phyloP scores from a whole-genome alignment of 2,888 invertebrate species.

The Andricus quercusramuli region DNA sequence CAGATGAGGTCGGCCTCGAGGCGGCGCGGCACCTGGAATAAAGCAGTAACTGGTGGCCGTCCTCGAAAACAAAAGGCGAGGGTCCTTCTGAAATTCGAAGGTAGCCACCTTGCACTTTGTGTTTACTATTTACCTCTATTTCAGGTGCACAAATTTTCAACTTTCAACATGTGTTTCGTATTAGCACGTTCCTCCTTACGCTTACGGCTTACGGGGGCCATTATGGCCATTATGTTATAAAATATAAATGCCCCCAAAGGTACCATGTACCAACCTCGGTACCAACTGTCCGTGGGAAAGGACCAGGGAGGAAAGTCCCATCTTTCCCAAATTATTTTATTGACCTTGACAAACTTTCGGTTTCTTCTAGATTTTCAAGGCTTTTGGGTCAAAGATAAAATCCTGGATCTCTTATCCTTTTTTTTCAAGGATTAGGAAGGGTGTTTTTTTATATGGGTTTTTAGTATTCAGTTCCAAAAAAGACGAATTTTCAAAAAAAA shows the following conservation, averaged over 20 bases:
- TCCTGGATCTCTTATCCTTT: background rate
- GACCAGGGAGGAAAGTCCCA: conserved; percentile 53
- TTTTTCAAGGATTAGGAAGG: background rate
- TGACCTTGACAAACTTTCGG: conserved; percentile 52
- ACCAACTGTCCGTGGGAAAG: conserved; percentile 65
- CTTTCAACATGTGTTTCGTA: conserved; percentile 70
- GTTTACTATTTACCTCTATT: conserved; percentile 45
- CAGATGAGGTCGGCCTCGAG: too few relatives aligned
- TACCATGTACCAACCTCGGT: too few relatives aligned
- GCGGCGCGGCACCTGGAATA: too few relatives aligned
- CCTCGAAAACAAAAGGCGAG: background rate
- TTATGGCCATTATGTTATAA: conserved; percentile 44
- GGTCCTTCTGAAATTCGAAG: background rate
- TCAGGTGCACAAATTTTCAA: conserved; percentile 57
- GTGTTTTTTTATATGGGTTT: too few relatives aligned
- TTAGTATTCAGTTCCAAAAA: too few relatives aligned
- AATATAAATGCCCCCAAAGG: conserved; percentile 49
- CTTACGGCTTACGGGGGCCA: conserved; percentile 25
- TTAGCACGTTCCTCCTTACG: conserved; percentile 58
- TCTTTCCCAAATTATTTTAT: conserved; percentile 71
- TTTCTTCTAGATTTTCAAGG: background rate
- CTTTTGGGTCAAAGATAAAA: background rate
- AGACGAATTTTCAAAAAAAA: too few relatives aligned
- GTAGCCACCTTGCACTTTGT: conserved; percentile 35
- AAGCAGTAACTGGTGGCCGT: background rate